A percentile compares a stretch with the other conserved stretches of the same genome.
Evolutionary conservation across 2,888 invertebrate genomes (phyloP).

Genomic region (Lobophora halterata): DNA sequence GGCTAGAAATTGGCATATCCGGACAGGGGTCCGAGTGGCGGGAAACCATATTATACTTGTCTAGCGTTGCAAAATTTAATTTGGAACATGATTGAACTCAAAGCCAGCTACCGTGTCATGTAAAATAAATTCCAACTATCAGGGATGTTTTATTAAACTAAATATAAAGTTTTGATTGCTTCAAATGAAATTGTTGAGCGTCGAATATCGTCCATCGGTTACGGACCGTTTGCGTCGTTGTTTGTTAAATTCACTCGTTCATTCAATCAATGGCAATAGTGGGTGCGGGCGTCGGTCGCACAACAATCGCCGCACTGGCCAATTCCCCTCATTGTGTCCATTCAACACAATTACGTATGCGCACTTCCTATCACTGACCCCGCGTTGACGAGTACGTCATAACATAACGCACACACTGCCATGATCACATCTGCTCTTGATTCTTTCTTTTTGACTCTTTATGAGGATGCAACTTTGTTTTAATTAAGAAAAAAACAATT

Average conservation of each 20-base stretch:
- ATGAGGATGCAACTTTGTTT: slow-evolving; percentile 49
- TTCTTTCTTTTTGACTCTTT: slow-evolving; percentile 42
- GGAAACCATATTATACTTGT: slow-evolving; percentile 36
- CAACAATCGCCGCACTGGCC: slow-evolving; percentile 75
- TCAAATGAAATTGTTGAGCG: slow-evolving; percentile 29
- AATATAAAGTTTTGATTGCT: slow-evolving; percentile 14
- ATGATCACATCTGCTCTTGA: slow-evolving; percentile 58
- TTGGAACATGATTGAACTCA: neutral
- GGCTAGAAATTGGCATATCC: slow-evolving; percentile 62
- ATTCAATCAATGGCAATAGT: slow-evolving; percentile 75
- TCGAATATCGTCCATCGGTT: slow-evolving; percentile 42
- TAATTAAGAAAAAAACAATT: slow-evolving; percentile 40
- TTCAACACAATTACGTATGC: slow-evolving; percentile 74
- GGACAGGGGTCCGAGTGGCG: slow-evolving; percentile 46
- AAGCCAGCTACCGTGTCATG: neutral
- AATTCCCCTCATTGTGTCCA: slow-evolving; percentile 79
- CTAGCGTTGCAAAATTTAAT: slow-evolving; percentile 20
- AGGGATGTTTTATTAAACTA: slow-evolving; percentile 5
- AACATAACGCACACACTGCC: slow-evolving; percentile 30
- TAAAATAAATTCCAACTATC: slow-evolving; percentile 3
- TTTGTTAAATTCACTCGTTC: slow-evolving; percentile 71
- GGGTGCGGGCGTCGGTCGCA: slow-evolving; percentile 77
- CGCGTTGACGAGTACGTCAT: slow-evolving; percentile 36
- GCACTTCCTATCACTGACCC: slow-evolving; percentile 71
- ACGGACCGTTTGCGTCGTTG: slow-evolving; percentile 60